Evolutionary conservation across 2,113 vertebrate species (phyloP).

Genomic region (Misgurnus mizolepis): DNA sequence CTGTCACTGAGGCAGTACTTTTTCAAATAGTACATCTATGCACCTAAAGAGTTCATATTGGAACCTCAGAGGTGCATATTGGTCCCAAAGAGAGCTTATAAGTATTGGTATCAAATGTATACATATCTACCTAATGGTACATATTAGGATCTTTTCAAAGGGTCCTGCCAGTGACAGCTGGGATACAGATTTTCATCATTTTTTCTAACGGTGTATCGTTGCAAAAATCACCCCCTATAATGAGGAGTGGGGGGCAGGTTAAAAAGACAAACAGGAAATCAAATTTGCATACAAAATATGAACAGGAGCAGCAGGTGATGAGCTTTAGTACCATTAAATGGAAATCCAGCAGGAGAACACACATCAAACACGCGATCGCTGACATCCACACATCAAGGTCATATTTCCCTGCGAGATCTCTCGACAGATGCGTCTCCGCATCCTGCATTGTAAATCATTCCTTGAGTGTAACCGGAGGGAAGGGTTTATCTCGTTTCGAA

Average conservation of each 20-base stretch:
- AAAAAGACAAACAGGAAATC: neutral
- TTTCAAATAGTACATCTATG: too few species aligned
- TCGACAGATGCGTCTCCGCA: neutral
- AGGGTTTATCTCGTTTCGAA: conserved; percentile 19
- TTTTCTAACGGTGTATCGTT: too few species aligned
- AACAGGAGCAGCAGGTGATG: neutral
- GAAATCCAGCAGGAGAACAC: neutral
- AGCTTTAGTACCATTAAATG: neutral
- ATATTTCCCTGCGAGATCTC: neutral
- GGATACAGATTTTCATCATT: too few species aligned
- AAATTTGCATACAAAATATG: neutral
- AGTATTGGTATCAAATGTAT: too few species aligned
- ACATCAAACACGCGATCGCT: neutral
- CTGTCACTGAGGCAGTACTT: too few species aligned
- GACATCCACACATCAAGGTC: conserved; percentile 22
- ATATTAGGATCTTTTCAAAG: neutral
- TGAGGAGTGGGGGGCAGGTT: neutral
- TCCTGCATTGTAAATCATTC: conserved; percentile 28
- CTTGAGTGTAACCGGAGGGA: neutral
- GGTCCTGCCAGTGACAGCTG: too few species aligned
- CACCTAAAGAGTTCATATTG: too few species aligned
- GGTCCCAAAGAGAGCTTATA: too few species aligned
- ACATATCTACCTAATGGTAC: too few species aligned
- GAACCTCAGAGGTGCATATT: too few species aligned
- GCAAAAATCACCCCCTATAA: too few species aligned